A percentile compares a stretch with the other conserved stretches of the same genome.
Evolutionary conservation across 2,888 invertebrate species (phyloP).

Genomic region (Epirrhoe tristata): DNA sequence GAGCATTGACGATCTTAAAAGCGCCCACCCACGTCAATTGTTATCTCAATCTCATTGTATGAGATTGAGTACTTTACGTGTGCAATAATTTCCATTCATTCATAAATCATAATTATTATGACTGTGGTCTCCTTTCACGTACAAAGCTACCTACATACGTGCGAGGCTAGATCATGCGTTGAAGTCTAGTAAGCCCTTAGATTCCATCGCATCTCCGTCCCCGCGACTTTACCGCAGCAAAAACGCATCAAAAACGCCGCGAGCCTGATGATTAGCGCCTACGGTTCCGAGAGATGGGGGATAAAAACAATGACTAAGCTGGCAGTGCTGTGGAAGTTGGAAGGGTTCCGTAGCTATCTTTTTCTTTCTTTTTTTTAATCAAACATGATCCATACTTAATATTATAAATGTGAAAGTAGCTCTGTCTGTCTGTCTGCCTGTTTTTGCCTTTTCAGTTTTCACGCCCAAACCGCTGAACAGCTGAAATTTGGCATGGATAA

Average conservation of each 20-base stretch:
- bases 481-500: too few species aligned
- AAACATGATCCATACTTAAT: too few species aligned
- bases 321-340: slow-evolving; percentile 15
- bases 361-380: too few species aligned
- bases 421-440: too few species aligned
- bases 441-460: too few species aligned
- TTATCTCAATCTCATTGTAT: too few species aligned
- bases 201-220: slow-evolving; percentile 46
- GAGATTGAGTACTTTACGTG: too few species aligned
- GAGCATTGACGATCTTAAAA: too few species aligned
- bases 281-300: slow-evolving; percentile 56
- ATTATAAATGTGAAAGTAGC: too few species aligned
- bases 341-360: slow-evolving; percentile 41
- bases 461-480: too few species aligned
- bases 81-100: too few species aligned
- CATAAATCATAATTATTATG: not conserved
- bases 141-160: not conserved
- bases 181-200: slow-evolving; percentile 22
- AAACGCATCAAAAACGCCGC: slow-evolving; percentile 67
- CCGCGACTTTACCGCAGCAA: slow-evolving; percentile 44
- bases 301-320: slow-evolving; percentile 42
- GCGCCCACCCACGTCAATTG: too few species aligned
- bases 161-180: not conserved
- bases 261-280: slow-evolving; percentile 63
- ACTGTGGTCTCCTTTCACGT: not conserved